Percentiles rank a stretch among this genome's conserved stretches.
phyloP scores from a whole-genome alignment of 2,797 vertebrate species.

The Cacajao melanocephalus region DNA sequence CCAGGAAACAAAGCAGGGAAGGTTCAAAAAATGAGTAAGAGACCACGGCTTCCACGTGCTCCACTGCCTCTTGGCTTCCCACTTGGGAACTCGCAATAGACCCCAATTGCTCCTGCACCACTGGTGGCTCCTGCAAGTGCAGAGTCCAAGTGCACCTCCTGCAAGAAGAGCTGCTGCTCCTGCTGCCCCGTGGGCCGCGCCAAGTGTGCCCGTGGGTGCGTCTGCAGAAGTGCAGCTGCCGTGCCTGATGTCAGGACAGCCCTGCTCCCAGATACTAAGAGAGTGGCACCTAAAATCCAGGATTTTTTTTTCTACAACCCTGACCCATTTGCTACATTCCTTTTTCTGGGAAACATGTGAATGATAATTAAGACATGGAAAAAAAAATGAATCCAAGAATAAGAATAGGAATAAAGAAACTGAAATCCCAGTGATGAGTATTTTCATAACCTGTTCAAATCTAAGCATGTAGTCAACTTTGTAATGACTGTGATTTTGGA shows the following conservation, averaged over 20 bases:
- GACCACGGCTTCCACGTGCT: no score
- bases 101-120: no score
- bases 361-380: not conserved
- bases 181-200: conserved; percentile 90
- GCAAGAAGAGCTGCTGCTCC: conserved; percentile 80
- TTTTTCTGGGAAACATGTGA: not conserved
- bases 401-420: not conserved
- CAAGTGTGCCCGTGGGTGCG: conserved; percentile 92
- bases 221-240: conserved; percentile 88
- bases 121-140: no score
- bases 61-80: no score
- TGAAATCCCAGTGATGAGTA: not conserved
- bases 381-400: not conserved
- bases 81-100: no score
- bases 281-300: not conserved
- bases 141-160: no score
- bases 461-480: not conserved
- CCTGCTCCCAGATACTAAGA: conserved; percentile 55
- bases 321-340: not conserved
- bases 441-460: not conserved
- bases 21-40: not conserved
- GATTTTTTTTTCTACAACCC: not conserved
- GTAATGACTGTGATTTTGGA: not conserved
- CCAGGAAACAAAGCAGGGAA: not conserved
- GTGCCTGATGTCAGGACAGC: conserved; percentile 68